Base-by-base conservation (phyloP, 2,888 invertebrate species). In the Dichetophora obliterata region DNA sequence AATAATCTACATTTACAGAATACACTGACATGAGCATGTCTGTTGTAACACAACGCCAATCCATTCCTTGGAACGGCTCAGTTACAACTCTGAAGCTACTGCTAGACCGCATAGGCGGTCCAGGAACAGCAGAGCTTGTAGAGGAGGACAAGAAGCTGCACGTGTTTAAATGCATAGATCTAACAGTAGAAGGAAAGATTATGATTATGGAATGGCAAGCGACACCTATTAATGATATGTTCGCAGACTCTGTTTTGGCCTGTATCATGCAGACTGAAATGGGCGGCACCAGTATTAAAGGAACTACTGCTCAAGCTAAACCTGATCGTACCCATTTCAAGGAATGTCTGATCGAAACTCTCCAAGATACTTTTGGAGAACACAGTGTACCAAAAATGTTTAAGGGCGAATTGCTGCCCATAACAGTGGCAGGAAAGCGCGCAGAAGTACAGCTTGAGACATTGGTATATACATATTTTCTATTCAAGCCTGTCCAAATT, bases 21-120 rank as follows among this genome's bases (percentile, higher is more conserved):
- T 99, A 99, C 89, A 99, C 98, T 0, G 98, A 98, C 86, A 93
- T 99, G 91, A 95, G 94, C 52, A 96, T 96, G 92, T 97, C 96
- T 80, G 95, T 95, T 80, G 95, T 99, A 78, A 94, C 95, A 34
- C 99, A 99, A 90, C 92, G 97, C 14, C 95, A 97, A 89, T 96
- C 97, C 80, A 92, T 99, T 75, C 94, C 95, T 81, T 99, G 95
- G 91, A 92, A 92, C 31, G 87, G 88, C 75, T 83, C 87, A 0
- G 84, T 94, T 75, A 91, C 92, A 0, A 92, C 95, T 19, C 90
- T 96, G 75, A 92, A 95, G 57, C 93, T 95, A 85, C 91, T 96
- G 75, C 90, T 97, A 11, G 92, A 93, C 78, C 95, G 96, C 86
- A 92, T 96, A 43, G 95, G 95, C 11, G 95, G 91, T 5, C 86